Evolutionary conservation across 23 tunicate species (phyloP), one percentile per base, ranked within the genome.

Genomic region (Ciona savignyi): DNA sequence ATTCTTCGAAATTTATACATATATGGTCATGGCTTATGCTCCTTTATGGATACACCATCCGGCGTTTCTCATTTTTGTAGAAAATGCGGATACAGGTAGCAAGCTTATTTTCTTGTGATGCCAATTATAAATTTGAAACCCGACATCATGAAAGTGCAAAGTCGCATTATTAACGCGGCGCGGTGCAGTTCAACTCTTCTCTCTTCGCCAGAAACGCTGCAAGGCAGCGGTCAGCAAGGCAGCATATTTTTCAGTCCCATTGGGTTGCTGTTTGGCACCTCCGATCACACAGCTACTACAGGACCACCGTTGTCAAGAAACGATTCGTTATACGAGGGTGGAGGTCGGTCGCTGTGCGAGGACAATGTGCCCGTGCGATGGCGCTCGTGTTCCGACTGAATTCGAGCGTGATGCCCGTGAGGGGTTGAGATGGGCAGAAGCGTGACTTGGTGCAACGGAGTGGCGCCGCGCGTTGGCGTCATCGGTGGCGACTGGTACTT

Each of bases 321-420:
- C 22, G 96, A 77, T 63, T 89, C 96, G 78, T 89, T 89, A 71
- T 89, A 89, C 75, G 96, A 85, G 29, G 96, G 96, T 32, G 96
- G 96, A 22, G 89, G 83, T 34, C 86, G 81, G 48, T 79, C 89
- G 60, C 60, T 62, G 78, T 83, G 89, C 1, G 89, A 70, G 30
- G 78, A 70, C 32, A 89, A 60, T 19, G 83, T 87, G 25, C 81
- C 73, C 32, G 81, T 63, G 32, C 81, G 85, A 32, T 76, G 78
- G 51, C 85, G 81, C 21, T 83, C 89, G 72, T 65, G 73, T 51
- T 74, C 87, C 32, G 96, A 79, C 2, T 65, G 28, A 34, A 80
- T 85, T 4, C 23, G 48, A 9, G 30, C 51, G 27, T 60, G 72
- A 30, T 74, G 76, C 20, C 35, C 74, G 32, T 61, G 31, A 26